Percentiles rank a stretch among this genome's conserved stretches.
Conservation (phyloP, 1,140 invertebrate species). For the Bombus affinis region DNA sequence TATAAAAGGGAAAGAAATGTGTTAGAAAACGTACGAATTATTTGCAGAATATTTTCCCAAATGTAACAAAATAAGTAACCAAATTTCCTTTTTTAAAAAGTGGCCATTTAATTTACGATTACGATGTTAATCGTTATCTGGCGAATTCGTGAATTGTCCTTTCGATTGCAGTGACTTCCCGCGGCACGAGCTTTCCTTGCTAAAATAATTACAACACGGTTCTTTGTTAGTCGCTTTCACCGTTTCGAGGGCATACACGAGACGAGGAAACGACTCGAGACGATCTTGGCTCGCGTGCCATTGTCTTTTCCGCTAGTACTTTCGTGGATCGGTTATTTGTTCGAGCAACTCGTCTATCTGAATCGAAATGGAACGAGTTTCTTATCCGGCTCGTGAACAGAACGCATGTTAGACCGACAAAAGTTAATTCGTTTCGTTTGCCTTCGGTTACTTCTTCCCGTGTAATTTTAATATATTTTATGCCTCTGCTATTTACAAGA, state of each 20-base stretch:
- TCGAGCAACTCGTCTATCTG: conserved; percentile 3
- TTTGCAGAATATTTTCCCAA: neutral
- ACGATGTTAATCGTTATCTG: too few species aligned
- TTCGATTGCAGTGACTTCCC: neutral
- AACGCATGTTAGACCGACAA: neutral
- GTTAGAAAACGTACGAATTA: neutral
- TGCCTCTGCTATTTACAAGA: too few species aligned
- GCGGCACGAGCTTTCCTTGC: neutral
- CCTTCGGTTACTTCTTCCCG: too few species aligned
- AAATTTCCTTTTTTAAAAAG: neutral
- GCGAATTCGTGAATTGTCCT: neutral
- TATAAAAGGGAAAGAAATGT: neutral
- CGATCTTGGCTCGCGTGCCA: neutral
- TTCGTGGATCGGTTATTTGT: conserved; percentile 1
- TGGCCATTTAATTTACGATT: neutral
- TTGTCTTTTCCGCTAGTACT: conserved; percentile 22
- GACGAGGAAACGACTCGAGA: neutral
- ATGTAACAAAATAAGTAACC: neutral
- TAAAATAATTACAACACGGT: conserved; percentile 24
- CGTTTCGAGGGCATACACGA: conserved; percentile 9
- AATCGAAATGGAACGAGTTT: neutral
- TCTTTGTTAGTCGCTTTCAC: conserved; percentile 1
- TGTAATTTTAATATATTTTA: neutral
- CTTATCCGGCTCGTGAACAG: neutral
- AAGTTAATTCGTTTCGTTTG: neutral